phyloP scores from a whole-genome alignment of 1,140 invertebrate species.

The Drosophila nasuta region DNA sequence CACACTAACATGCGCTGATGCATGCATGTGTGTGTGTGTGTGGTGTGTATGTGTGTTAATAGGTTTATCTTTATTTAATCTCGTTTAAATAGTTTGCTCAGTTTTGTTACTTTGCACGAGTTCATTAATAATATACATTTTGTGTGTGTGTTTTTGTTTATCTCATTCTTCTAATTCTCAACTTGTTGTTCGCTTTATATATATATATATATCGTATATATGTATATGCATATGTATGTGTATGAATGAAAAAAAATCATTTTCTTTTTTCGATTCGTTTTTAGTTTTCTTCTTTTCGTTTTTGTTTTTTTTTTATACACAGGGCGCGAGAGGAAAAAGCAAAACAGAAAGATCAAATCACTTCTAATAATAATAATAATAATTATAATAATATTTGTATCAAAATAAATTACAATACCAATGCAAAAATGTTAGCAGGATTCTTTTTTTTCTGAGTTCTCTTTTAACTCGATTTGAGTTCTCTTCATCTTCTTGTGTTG shows the following conservation, averaged over 20 bases:
- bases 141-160: neutral
- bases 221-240: slow-evolving; percentile 16
- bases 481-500: slow-evolving; percentile 3
- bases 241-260: slow-evolving; percentile 11
- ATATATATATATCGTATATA: too few relatives aligned
- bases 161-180: slow-evolving; percentile 34
- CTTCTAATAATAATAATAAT: slow-evolving; percentile 29
- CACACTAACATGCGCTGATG: neutral
- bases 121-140: slow-evolving; percentile 33
- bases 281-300: neutral
- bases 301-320: slow-evolving; percentile 26
- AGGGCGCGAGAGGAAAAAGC: slow-evolving; percentile 7
- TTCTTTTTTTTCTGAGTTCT: neutral
- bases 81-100: slow-evolving; percentile 67
- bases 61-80: slow-evolving; percentile 75
- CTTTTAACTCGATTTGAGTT: neutral
- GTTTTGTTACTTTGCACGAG: slow-evolving; percentile 27
- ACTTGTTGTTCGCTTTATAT: slow-evolving; percentile 24
- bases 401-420: slow-evolving; percentile 66
- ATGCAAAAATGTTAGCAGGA: slow-evolving; percentile 27
- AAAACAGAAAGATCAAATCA: slow-evolving; percentile 34
- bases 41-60: slow-evolving; percentile 41
- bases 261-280: slow-evolving; percentile 11
- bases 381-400: slow-evolving; percentile 31
- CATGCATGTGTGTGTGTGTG: neutral